Base-by-base conservation (phyloP, 2,113 vertebrate genomes). In the Cathartes aura region DNA sequence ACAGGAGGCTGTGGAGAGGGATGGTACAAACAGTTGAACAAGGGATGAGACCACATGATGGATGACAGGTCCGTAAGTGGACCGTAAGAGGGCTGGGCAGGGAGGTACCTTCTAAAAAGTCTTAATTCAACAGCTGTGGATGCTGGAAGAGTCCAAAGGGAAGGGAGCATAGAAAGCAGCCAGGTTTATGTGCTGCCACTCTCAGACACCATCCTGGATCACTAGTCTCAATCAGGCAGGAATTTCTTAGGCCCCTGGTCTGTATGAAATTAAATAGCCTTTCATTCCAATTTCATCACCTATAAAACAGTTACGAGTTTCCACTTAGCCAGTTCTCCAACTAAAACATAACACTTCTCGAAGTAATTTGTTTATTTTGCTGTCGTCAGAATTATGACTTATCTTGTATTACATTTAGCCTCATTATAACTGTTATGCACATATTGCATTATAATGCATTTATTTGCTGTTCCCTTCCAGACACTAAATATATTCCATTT, bases 11-110 rank as follows among this genome's bases (percentile, higher is more conserved):
- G 26, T 48, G 27, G 52, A 76, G 58, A 53, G 29, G 55, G 30
- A 67, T 0, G 1, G 75, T 29, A 53, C 43, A 8, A 29, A 32
- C 5, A 48, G 58, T 1, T 14, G 45, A 50, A 60, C 12, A 38
- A 29, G 12, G 18, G 21, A 36, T 64, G 45, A 66, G 38, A 47
- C 20, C 38, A 29, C 2, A 2, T 52, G 27, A 53, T 17, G 11
- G 36, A 34, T 53, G 48, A 68, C 21, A 36, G 38, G 13, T 21
- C 22, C 8, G 1, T 4, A 48, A 43, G 8, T 4, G 5, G 11
- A 52, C 29, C 42, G n/a, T 15, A 55, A 78, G 76, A 78, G 21
- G 19, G 14, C 9, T 32, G 36, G 32, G 34, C 22, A 67, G 29
- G 34, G 20, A 89, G 12, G 40, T 40, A 71, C 13, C 12, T 74